Base-by-base conservation (phyloP, 2,113 vertebrate genomes). In the Motacilla alba region DNA sequence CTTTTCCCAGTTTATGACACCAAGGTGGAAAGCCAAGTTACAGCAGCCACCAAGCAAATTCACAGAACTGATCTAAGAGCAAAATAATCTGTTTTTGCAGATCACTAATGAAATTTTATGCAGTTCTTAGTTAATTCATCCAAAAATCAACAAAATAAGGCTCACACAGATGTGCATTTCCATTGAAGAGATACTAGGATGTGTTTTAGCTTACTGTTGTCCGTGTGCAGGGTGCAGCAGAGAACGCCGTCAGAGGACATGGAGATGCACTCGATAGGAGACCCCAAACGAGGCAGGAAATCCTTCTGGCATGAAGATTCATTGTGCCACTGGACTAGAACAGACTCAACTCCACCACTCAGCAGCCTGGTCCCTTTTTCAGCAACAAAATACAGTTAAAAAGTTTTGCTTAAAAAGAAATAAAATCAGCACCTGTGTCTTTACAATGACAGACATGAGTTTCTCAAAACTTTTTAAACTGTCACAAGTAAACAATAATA, bases 231-330 rank as follows among this genome's bases (percentile, higher is more conserved):
- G 9, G 99, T 99, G 62, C 98, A 99, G 93, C 98, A 98, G 33
- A 99, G 97, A 1, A 98, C 28, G 7, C 99, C 99, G 3, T 99
- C 98, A 1, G 99, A 97, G 3, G 99, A 99, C 49, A 98, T 95
- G 0, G 97, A 92, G 77, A 99, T 98, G 69, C 98, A 98, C 33
- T 98, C 98, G 67, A 99, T 99, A 31, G 99, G 93, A 6, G 97
- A 98, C 10, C 99, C 99, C 69, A 99, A 80, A 7, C 99, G 99
- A 14, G 99, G 99, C 47, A 99, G 98, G 87, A 99, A 99, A 93
- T 99, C 98, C 92, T 96, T 98, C 91, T 98, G 98, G 62, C 93
- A 97, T 30, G 98, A 98, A 1, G 97, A 97, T 6, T 96, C 96
- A 43, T 98, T 98, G 7, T 97, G 97, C 99, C 99, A 99, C 94